These are phyloP conservation scores for Epizoanthus rinbou DNA, from an alignment of 92 coral and sea anemone species.

Conservation along the genomic window DNA sequence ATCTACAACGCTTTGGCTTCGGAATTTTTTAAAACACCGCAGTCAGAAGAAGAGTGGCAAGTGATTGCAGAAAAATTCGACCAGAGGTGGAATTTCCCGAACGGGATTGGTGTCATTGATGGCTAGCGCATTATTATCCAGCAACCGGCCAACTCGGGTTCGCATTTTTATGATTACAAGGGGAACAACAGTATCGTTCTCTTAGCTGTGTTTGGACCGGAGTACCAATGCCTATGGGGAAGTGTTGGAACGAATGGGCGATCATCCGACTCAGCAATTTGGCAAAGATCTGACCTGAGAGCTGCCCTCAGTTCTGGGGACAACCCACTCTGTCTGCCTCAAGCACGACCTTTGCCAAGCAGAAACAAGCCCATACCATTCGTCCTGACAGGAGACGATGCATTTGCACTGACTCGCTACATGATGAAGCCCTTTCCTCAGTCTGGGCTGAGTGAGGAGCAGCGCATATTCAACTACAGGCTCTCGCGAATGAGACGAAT, in stretches of 20 bases:
- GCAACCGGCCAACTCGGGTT: slow-evolving; percentile 15
- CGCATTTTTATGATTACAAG: slow-evolving; percentile 29
- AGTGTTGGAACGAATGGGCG: slow-evolving; percentile 62
- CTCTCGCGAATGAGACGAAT: slow-evolving; percentile 67
- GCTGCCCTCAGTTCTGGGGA: slow-evolving; percentile 35
- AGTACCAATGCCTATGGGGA: slow-evolving; percentile 57
- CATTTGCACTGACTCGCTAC: slow-evolving; percentile 58
- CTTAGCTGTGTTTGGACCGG: slow-evolving; percentile 53
- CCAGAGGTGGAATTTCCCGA: background rate
- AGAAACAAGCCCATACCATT: slow-evolving; percentile 57
- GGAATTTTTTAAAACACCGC: no score
- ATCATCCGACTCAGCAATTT: slow-evolving; percentile 55
- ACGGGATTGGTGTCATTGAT: slow-evolving; percentile 18
- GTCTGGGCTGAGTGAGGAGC: slow-evolving; percentile 45
- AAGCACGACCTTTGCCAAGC: slow-evolving; percentile 41
- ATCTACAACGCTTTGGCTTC: no score
- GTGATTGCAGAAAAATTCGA: no score
- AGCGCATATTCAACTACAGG: slow-evolving; percentile 58
- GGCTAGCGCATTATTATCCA: background rate
- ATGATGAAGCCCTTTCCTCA: slow-evolving; percentile 61
- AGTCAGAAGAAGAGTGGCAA: no score
- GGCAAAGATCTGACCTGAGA: slow-evolving; percentile 58
- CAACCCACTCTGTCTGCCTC: slow-evolving; percentile 47
- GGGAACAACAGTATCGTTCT: slow-evolving; percentile 56
- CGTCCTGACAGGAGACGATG: slow-evolving; percentile 75